phyloP scores from a whole-genome alignment of 2,888 invertebrate genomes.

The Cataglyphis rosenhaueri region DNA sequence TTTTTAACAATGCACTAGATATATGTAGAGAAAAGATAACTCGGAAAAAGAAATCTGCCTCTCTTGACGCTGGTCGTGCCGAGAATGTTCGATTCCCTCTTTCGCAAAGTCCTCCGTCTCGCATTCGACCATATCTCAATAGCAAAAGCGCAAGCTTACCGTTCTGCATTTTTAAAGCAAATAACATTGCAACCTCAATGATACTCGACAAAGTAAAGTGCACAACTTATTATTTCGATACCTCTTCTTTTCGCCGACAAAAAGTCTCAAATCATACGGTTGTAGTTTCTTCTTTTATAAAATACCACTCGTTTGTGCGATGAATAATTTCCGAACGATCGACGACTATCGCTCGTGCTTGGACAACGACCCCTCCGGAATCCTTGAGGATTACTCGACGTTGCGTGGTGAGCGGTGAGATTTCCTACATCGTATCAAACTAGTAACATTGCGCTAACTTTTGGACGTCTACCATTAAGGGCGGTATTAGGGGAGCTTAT shows the following conservation, averaged over 20 bases:
- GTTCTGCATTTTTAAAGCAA: conserved; percentile 46
- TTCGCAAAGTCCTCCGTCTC: conserved; percentile 1
- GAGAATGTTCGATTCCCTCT: not conserved
- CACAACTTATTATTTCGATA: conserved; percentile 24
- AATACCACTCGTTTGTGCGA: not conserved
- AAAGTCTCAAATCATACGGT: conserved; percentile 32
- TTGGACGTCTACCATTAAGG: not conserved
- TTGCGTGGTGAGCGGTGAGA: conserved; percentile 11
- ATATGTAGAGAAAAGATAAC: not conserved
- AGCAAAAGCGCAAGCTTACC: not conserved
- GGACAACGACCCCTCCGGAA: conserved; percentile 22
- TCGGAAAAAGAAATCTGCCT: not conserved
- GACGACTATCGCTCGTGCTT: not conserved
- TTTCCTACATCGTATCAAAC: conserved; percentile 8
- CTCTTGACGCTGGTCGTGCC: not conserved
- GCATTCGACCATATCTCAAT: not conserved
- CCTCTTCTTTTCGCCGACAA: not conserved
- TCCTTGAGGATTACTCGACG: conserved; percentile 22
- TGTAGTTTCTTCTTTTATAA: conserved; percentile 18
- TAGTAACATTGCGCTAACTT: conserved; percentile 22
- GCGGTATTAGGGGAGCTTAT: not conserved
- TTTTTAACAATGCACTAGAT: not conserved
- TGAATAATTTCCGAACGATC: conserved; percentile 36
- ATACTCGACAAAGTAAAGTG: not conserved
- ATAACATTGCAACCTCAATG: not conserved